Base-by-base conservation (phyloP, 2,888 invertebrate species). In the Fissipunctia ypsillon region DNA sequence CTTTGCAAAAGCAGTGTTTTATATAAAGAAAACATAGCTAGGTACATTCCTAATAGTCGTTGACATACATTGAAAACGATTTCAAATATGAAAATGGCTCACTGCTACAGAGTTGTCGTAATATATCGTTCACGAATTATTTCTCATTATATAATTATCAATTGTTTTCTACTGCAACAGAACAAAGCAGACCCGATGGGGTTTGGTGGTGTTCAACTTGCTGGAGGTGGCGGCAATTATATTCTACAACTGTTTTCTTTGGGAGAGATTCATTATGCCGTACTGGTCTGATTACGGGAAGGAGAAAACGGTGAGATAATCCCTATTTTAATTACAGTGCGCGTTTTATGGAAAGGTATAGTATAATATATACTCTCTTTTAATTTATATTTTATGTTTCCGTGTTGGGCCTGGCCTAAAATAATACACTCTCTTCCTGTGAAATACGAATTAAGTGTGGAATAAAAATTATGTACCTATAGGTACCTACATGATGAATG, bases 191-290 rank as follows among this genome's bases (percentile, higher is more conserved):
- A 98, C 98, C 57, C 96, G 97, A 83, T 99, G 99, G 99, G 95
- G 96, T 60, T 96, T 97, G 76, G 98, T 98, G 0, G 87, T 97
- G 0, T 96, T 96, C 86, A 97, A 98, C 88, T 96, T 98, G 41
- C 80, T 97, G 31, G 99, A 99, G 95, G 97, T 99, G 0, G 90
- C 98, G 0, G 97, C 97, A n/a, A 97, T 98, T 60, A 97, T 99
- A 67, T 97, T 99, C 88, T 98, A 98, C 91, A 97, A 97, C 80
- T 98, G 98, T 90, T 98, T 98, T 88, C 97, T 99, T 50, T 97
- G 98, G 93, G 98, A 98, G 88, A 96, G 98, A 56, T 98, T 98
- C 92, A 97, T 99, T 64, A 89, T 97, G 63, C 98, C 98, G 0
- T 96, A 96, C 73, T 98, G 97, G 94, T 95, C 97, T 22, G 96